These are phyloP conservation scores for Malurus alboscapulatus DNA, from an alignment of 2,113 vertebrate species.

Conservation along the genomic window DNA sequence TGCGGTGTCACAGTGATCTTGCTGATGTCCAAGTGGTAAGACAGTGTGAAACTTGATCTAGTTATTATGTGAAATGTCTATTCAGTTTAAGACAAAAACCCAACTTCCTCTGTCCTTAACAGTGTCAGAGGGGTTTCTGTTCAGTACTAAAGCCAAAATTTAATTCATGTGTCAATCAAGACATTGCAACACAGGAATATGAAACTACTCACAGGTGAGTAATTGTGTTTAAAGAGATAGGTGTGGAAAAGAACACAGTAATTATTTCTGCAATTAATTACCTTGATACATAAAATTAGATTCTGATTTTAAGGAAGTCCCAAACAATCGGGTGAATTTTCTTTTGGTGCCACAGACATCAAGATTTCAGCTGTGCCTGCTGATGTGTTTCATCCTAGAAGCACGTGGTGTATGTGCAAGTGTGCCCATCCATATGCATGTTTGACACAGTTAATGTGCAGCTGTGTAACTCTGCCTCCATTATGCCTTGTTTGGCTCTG, in stretches of 20 bases:
- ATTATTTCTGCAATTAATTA: not conserved
- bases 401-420: accelerated
- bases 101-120: not conserved
- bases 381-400: not conserved
- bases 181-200: not conserved
- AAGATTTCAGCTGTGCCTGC: not conserved
- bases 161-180: not conserved
- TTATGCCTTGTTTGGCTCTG: not conserved
- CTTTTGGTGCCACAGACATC: not conserved
- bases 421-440: not conserved
- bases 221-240: not conserved
- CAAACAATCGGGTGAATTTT: not conserved
- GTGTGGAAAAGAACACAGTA: not conserved
- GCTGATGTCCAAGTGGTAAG: not conserved
- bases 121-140: not conserved
- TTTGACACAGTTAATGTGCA: not conserved
- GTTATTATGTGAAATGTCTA: constrained; percentile 19
- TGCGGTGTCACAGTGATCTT: not conserved
- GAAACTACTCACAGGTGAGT: not conserved
- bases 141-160: not conserved
- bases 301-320: not conserved
- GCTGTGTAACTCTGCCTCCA: not conserved
- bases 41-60: not conserved
- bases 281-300: not conserved
- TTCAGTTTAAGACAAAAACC: not conserved